These are phyloP conservation scores for Dolichomitus sp. DNA, from an alignment of 2,888 invertebrate species.

Conservation along the genomic window DNA sequence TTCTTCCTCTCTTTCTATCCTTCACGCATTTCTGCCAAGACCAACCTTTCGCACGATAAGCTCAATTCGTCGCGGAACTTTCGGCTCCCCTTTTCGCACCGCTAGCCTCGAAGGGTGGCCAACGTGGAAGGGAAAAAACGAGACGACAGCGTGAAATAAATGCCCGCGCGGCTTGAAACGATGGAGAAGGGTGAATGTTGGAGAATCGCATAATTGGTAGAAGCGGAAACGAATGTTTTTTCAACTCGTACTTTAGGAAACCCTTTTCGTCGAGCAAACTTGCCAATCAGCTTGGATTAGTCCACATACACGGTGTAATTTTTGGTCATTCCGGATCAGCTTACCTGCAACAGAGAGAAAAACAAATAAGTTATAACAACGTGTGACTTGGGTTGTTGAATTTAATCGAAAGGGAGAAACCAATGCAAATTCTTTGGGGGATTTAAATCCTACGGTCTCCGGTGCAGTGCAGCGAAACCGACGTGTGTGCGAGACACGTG, in stretches of 20 bases:
- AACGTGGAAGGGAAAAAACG: neutral
- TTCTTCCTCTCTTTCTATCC: constrained; percentile 45
- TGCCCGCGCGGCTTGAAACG: constrained; percentile 33
- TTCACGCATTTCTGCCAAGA: constrained; percentile 9
- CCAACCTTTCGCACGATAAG: constrained; percentile 63
- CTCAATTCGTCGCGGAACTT: constrained; percentile 62
- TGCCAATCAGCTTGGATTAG: constrained; percentile 50
- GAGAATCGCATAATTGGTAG: constrained; percentile 60
- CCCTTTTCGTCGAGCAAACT: constrained; percentile 45
- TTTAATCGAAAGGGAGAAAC: constrained; percentile 52
- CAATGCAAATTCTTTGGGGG: constrained; percentile 21
- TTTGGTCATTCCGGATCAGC: neutral
- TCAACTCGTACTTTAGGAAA: neutral
- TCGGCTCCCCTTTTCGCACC: constrained; percentile 32
- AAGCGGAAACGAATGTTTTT: constrained; percentile 41
- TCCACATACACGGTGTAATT: neutral
- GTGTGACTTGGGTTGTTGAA: neutral
- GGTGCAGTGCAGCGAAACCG: constrained; percentile 25
- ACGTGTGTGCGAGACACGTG: constrained; percentile 41
- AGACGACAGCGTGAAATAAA: constrained; percentile 54
- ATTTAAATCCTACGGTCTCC: constrained; percentile 40
- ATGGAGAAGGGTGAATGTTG: constrained; percentile 39
- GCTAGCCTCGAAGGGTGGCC: constrained; percentile 7
- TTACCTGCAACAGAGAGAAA: constrained; percentile 27
- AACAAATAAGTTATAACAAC: constrained; percentile 29